These are phyloP conservation scores for Hemicentrotus pulcherrimus DNA, from an alignment of 35 echinoderm and acorn worm species.

Conservation along the genomic window DNA sequence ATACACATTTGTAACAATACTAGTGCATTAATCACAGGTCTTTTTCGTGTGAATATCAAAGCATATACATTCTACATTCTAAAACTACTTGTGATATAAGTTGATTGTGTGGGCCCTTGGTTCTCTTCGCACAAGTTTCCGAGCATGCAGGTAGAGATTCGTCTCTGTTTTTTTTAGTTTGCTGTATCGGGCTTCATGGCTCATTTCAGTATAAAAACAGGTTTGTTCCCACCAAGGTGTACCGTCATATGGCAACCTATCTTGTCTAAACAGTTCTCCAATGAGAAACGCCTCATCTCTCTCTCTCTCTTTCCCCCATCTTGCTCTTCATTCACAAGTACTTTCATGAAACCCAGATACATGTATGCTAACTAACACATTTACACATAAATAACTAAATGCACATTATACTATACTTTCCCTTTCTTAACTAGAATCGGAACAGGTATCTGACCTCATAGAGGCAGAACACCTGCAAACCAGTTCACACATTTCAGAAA, in stretches of 20 bases:
- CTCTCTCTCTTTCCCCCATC: neutral
- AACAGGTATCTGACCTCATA: neutral
- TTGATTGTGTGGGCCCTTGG: neutral
- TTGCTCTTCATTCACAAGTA: neutral
- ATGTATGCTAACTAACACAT: neutral
- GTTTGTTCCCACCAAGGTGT: neutral
- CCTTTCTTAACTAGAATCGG: neutral
- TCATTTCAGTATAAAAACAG: neutral
- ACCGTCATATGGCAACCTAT: neutral
- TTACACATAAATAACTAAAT: neutral
- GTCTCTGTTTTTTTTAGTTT: neutral
- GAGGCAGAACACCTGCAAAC: neutral
- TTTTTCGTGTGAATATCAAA: neutral
- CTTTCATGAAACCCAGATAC: constrained; percentile 17
- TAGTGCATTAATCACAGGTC: neutral
- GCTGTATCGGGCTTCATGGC: constrained; percentile 6
- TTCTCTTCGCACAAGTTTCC: neutral
- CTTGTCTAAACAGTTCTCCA: neutral
- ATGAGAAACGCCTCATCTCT: neutral
- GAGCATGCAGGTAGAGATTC: neutral
- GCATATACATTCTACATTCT: neutral
- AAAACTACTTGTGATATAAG: neutral
- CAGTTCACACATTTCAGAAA: constrained; percentile 1
- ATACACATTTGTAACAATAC: neutral
- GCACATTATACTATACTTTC: neutral